Evolutionary conservation across 1,140 invertebrate genomes (phyloP), one percentile per base, ranked within the genome.

Genomic region (Meloidogyne hapla): DNA sequence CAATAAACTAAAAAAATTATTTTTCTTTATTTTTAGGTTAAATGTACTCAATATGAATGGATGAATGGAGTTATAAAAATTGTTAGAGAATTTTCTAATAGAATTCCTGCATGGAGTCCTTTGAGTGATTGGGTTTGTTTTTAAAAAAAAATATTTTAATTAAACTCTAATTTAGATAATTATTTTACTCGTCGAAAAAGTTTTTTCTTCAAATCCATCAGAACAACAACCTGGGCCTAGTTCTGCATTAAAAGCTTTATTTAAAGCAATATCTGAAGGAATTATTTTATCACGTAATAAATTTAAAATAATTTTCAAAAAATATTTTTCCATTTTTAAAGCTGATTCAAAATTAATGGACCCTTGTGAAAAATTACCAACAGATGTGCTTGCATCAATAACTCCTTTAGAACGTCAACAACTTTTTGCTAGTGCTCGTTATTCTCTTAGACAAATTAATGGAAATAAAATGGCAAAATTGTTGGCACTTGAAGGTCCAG

Each of bases 351-450:
- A 26, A 38, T 63, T 73, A 45, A 2, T n/a, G 9, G 71, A 73
- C 3, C 71, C 71, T 8, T 73, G 71, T 38, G 71, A 73, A 45
- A 73, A 73, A 21, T 28, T 73, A n/a, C 71, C 71, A 21, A 33
- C 64, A 38, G 71, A 73, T 63, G 71, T 73, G 1, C 12, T 73
- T 12, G 45, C 13, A 3, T 13, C 21, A 1, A 38, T 73, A 15
- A 63, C 56, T 61, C 28, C 61, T 21, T 38, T 25, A 5, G 71
- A 65, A 28, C 48, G 71, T 6, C 15, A 18, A 12, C 42, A 65
- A 42, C 23, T 73, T 15, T 73, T 26, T 64, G 21, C 9, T 1
- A 73, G 71, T 73, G 71, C 71, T 21, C 71, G 56, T 38, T 73
- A 73, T 64, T 2, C 71, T 38, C 21, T 73, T 38, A 42, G 71